Base-by-base conservation (phyloP, 2,113 vertebrate species). In the Pipra filicauda region DNA sequence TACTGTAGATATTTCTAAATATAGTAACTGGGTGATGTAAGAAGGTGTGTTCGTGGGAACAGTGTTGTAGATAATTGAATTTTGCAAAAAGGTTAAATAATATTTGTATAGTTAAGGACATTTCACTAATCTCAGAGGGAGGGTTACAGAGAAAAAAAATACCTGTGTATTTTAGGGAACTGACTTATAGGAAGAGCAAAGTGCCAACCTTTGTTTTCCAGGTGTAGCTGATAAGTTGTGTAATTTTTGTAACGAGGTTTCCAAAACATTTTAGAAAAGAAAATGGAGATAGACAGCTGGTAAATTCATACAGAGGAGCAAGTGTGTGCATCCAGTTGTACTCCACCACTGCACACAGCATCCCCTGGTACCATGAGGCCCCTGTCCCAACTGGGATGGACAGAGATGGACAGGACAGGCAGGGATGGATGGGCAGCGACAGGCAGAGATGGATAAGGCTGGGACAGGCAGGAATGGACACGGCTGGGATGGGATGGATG, bases 1-100 rank as follows among this genome's bases (percentile, higher is more conserved):
- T 89, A 88, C 88, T 93, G 85, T 84, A 85, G 82, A 72, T 95
- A 35, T 79, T 77, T 95, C 90, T 91, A 91, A 95, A 86, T 83
- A 91, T 88, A 95, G 93, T 64, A 86, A 81, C 88, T 26, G 57
- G 65, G 16, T 95, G 80, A 93, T 12, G 21, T 86, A 88, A 89
- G 79, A 73, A 93, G 86, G 89, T 91, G 83, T 83, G 86, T 74
- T 86, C 35, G 3, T 91, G 93, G 69, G 51, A 92, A 77, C 67
- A 71, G 65, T 7, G 17, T 78, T 76, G 58, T 9, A 55, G 69
- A 67, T 90, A 86, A 85, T 2, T 69, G 79, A 81, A 86, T 95
- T 93, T 94, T 94, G 72, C 48, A 49, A 90, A 81, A 65, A 90
- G 12, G 52, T 37, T 94, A 88, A 94, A 64, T 90, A 83, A 28